A percentile compares a stretch with the other conserved stretches of the same genome.
Conservation (phyloP, 2,113 vertebrate genomes). For the Riparia riparia region DNA sequence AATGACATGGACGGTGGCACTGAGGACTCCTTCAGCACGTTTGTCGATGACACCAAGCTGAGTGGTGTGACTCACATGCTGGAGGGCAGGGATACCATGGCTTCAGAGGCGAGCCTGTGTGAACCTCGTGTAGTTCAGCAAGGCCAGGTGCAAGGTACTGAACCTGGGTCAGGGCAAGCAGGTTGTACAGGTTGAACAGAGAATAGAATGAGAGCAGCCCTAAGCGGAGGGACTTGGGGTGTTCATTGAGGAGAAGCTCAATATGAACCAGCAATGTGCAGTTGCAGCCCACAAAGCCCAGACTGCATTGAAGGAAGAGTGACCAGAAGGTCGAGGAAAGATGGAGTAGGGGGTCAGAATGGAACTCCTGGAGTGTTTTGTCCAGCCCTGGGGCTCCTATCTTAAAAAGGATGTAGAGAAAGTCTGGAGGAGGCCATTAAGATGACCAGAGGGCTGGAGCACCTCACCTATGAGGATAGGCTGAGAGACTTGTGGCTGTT, state of each 20-base stretch:
- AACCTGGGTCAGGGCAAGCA: neutral
- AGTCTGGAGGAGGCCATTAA: neutral
- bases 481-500: neutral
- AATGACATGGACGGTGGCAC: neutral
- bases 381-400: neutral
- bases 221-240: neutral
- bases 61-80: neutral
- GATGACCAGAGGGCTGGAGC: neutral
- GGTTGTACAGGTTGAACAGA: neutral
- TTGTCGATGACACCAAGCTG: neutral
- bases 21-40: neutral
- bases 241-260: neutral
- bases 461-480: neutral
- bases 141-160: neutral
- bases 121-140: accelerated
- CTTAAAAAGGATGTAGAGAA: neutral
- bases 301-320: neutral
- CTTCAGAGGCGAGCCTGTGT: neutral
- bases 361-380: neutral
- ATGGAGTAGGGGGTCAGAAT: neutral
- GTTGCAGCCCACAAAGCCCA: neutral
- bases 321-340: neutral
- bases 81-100: neutral
- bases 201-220: neutral
- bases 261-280: accelerated